These are phyloP conservation scores for Actenoides hombroni DNA, from an alignment of 2,113 vertebrate species.

Conservation along the genomic window DNA sequence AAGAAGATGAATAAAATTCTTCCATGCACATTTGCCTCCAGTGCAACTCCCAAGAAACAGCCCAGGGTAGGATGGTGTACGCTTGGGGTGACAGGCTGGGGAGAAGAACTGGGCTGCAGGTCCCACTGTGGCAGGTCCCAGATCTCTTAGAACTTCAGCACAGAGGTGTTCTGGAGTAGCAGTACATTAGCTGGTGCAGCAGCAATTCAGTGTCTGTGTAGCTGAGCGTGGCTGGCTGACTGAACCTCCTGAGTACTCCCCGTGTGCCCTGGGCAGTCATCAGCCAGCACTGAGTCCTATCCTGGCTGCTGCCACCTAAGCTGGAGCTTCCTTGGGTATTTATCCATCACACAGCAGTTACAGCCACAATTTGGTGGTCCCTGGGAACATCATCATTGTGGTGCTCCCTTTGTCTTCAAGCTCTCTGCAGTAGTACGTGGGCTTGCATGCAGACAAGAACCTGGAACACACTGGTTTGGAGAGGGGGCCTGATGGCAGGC, in stretches of 20 bases:
- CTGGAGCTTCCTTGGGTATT: neutral
- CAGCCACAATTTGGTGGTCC: neutral
- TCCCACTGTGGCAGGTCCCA: neutral
- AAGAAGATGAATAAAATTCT: accelerated
- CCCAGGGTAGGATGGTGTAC: neutral
- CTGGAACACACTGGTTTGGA: neutral
- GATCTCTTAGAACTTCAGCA: neutral
- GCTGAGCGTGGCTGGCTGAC: accelerated
- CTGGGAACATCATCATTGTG: accelerated
- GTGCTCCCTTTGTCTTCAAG: neutral
- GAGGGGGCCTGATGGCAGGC: accelerated
- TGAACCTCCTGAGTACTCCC: accelerated
- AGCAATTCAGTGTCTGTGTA: neutral
- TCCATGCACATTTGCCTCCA: neutral
- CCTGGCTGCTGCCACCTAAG: neutral
- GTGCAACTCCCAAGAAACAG: neutral
- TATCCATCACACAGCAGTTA: neutral
- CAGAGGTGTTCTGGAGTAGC: accelerated
- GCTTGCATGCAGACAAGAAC: accelerated
- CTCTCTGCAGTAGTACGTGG: accelerated
- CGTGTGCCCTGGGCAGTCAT: accelerated
- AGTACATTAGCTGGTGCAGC: neutral
- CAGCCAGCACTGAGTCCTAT: neutral
- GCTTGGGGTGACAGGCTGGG: neutral
- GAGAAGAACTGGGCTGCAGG: neutral